These are phyloP conservation scores for Polymixis flavicincta DNA, from an alignment of 2,888 invertebrate genomes.

Conservation along the genomic window DNA sequence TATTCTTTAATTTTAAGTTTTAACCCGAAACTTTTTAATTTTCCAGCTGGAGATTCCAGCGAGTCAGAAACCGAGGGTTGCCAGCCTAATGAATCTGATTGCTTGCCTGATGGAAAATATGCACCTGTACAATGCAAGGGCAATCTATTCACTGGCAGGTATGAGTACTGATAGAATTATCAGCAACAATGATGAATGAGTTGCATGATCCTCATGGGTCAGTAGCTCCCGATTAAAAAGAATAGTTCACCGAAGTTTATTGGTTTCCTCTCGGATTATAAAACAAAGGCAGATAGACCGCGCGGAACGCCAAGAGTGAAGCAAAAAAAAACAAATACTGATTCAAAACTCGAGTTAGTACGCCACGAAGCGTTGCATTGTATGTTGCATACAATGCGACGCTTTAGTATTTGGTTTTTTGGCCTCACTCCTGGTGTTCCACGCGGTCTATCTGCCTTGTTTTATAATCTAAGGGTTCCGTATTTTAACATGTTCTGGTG, in stretches of 20 bases:
- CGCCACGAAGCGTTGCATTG: too few relatives aligned
- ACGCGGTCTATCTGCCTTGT: too few relatives aligned
- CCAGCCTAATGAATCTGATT: conserved; percentile 79
- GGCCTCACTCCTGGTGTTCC: too few relatives aligned
- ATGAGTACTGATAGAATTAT: conserved; percentile 51
- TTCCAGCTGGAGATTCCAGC: conserved; percentile 29
- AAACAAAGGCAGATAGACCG: too few relatives aligned
- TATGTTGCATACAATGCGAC: too few relatives aligned
- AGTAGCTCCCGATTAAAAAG: background rate
- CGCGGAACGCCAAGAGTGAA: too few relatives aligned
- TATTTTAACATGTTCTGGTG: background rate
- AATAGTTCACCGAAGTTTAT: background rate
- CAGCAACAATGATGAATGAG: conserved; percentile 15
- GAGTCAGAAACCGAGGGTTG: conserved; percentile 67
- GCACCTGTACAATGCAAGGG: conserved; percentile 93
- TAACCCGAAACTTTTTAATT: background rate
- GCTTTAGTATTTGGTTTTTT: too few relatives aligned
- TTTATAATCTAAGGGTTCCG: too few relatives aligned
- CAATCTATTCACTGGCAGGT: conserved; percentile 91
- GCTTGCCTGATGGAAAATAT: conserved; percentile 90
- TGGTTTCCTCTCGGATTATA: too few relatives aligned
- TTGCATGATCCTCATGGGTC: background rate
- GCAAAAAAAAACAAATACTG: too few relatives aligned
- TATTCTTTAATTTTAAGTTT: background rate
- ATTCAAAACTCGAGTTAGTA: too few relatives aligned